Evolutionary conservation across 2,797 vertebrate species (phyloP).

Genomic region (Pseudochaenichthys georgianus): DNA sequence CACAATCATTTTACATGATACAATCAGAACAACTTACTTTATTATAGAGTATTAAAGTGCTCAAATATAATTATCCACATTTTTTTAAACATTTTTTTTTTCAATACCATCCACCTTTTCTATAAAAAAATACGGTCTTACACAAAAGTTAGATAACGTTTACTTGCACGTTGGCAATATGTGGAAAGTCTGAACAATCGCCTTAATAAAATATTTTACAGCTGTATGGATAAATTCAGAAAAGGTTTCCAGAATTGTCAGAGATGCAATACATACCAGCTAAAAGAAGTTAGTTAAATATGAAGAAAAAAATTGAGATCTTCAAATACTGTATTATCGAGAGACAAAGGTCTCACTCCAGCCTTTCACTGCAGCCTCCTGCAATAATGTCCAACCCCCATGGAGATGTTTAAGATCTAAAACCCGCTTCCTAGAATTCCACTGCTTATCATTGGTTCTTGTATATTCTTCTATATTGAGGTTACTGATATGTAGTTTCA

Average conservation of each 20-base stretch:
- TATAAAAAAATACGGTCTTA: slow-evolving; percentile 23
- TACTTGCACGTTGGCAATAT: slow-evolving; percentile 6
- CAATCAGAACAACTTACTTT: slow-evolving; percentile 77
- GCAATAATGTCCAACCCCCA: slow-evolving; percentile 12
- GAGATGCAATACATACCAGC: slow-evolving; percentile 18
- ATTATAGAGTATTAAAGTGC: slow-evolving; percentile 79
- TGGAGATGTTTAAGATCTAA: slow-evolving; percentile 28
- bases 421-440: slow-evolving; percentile 26
- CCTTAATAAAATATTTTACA: slow-evolving; percentile 3
- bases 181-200: slow-evolving; percentile 16
- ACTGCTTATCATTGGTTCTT: slow-evolving; percentile 9
- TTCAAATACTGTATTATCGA: slow-evolving; percentile 10
- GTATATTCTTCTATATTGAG: neutral
- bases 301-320: slow-evolving; percentile 1
- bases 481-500: neutral
- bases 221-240: neutral
- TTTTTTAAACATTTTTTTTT: slow-evolving; percentile 44
- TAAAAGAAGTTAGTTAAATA: slow-evolving; percentile 3
- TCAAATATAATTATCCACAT: slow-evolving; percentile 69
- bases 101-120: slow-evolving; percentile 2
- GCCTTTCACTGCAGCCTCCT: slow-evolving; percentile 22
- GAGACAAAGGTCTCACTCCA: slow-evolving; percentile 23
- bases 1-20: slow-evolving; percentile 77
- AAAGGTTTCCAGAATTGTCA: neutral
- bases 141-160: slow-evolving; percentile 22